These are phyloP conservation scores for Diprion similis DNA, from an alignment of 1,140 invertebrate species.

Conservation along the genomic window DNA sequence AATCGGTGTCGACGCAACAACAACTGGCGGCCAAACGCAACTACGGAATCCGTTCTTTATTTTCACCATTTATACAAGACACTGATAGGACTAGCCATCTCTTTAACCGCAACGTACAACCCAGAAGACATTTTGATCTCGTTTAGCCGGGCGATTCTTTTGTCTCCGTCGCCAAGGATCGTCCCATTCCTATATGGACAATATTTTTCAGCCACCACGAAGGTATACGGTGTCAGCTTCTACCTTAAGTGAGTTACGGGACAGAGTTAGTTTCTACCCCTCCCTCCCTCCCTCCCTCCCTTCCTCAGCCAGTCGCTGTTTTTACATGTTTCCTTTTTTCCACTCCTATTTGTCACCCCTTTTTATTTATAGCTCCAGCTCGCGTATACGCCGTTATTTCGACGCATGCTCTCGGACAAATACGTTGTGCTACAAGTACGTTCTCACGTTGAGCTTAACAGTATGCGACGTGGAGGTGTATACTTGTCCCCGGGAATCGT, in stretches of 20 bases:
- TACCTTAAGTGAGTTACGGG: constrained; percentile 14
- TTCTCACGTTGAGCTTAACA: too few species aligned
- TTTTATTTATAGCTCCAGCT: not conserved
- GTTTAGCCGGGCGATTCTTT: not conserved
- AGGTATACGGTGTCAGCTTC: constrained; percentile 6
- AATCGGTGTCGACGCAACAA: not conserved
- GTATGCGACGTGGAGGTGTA: too few species aligned
- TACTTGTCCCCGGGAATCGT: too few species aligned
- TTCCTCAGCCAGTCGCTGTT: constrained; percentile 12
- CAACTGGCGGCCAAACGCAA: not conserved
- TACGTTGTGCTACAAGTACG: too few species aligned
- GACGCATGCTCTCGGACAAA: too few species aligned
- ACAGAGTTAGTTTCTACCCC: not conserved
- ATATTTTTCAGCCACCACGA: not conserved
- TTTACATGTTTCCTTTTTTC: constrained; percentile 33
- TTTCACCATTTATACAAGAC: constrained; percentile 1
- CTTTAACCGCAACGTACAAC: constrained; percentile 13
- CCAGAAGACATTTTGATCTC: constrained; percentile 15
- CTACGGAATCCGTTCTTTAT: not conserved
- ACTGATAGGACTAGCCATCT: constrained; percentile 2
- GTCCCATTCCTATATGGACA: not conserved
- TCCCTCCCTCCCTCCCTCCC: not conserved
- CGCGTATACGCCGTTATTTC: too few species aligned
- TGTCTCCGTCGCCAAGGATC: not conserved
- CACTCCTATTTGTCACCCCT: not conserved